Conservation (phyloP, 37 sponge, comb jelly and placozoan genomes). For the Diacarnus erythraeanus region DNA sequence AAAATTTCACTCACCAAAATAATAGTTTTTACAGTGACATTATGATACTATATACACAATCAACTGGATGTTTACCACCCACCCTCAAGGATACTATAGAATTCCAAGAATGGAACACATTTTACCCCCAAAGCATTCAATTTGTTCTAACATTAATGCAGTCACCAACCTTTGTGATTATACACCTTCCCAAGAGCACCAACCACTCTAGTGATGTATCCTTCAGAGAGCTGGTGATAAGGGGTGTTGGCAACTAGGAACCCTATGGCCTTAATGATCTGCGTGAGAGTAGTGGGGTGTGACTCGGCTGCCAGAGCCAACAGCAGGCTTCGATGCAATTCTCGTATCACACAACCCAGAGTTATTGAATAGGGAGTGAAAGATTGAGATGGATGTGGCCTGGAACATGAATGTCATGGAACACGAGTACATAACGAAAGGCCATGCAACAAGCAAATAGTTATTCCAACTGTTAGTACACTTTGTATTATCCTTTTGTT, state of each 20-base stretch:
- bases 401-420: not conserved
- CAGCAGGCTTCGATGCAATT: constrained; percentile 59
- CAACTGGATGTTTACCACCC: too few relatives aligned
- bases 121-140: too few relatives aligned
- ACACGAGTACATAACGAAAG: too few relatives aligned
- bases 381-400: constrained; percentile 10
- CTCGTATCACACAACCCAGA: constrained; percentile 63
- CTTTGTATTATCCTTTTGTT: not conserved
- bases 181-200: constrained; percentile 22
- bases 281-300: constrained; percentile 33
- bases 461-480: too few relatives aligned
- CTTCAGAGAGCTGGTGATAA: constrained; percentile 60
- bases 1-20: too few relatives aligned
- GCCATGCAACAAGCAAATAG: too few relatives aligned
- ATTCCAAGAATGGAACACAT: too few relatives aligned
- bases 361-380: constrained; percentile 53
- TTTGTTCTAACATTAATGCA: not conserved
- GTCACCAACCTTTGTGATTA: constrained; percentile 31
- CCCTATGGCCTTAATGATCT: constrained; percentile 44
- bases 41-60: too few relatives aligned
- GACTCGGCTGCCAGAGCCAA: constrained; percentile 51
- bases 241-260: constrained; percentile 51
- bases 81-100: too few relatives aligned
- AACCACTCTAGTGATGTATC: constrained; percentile 35
- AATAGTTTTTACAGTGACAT: too few relatives aligned